Conservation (phyloP, 2,113 vertebrate species). For the Embiotoca jacksoni region DNA sequence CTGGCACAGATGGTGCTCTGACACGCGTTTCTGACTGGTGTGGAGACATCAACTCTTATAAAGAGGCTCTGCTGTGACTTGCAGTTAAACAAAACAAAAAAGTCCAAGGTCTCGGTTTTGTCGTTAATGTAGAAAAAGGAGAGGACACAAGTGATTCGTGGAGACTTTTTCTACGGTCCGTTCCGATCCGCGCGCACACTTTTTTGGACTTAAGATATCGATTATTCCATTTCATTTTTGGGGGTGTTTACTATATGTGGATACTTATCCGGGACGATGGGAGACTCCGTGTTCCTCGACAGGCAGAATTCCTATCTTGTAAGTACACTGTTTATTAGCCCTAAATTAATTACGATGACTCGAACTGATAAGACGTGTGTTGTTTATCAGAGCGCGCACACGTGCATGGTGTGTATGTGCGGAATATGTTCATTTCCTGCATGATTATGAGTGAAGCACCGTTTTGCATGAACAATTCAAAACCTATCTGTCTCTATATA, state of each 20-base stretch:
- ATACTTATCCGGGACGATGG: slow-evolving; percentile 82
- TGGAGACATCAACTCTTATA: slow-evolving; percentile 21
- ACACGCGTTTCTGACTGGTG: slow-evolving; percentile 43
- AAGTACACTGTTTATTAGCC: slow-evolving; percentile 77
- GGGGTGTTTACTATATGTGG: slow-evolving; percentile 76
- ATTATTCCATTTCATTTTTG: slow-evolving; percentile 29
- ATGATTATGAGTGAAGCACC: neutral
- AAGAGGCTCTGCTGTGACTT: neutral
- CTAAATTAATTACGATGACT: slow-evolving; percentile 20
- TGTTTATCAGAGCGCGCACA: neutral
- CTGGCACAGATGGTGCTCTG: slow-evolving; percentile 46
- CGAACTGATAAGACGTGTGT: slow-evolving; percentile 1
- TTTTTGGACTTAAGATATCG: slow-evolving; percentile 50
- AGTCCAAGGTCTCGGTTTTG: neutral
- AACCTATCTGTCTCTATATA: neutral
- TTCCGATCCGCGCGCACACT: slow-evolving; percentile 19
- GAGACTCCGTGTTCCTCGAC: slow-evolving; percentile 88
- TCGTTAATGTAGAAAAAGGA: slow-evolving; percentile 11
- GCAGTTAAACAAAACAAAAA: neutral
- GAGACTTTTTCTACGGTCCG: slow-evolving; percentile 20
- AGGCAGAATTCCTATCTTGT: slow-evolving; percentile 90
- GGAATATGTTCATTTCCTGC: slow-evolving; percentile 29
- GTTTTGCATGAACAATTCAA: neutral
- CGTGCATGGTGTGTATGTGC: neutral
- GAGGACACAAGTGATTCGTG: slow-evolving; percentile 18